phyloP scores from a whole-genome alignment of 2,888 invertebrate species.

The Aporophyla lueneburgensis region DNA sequence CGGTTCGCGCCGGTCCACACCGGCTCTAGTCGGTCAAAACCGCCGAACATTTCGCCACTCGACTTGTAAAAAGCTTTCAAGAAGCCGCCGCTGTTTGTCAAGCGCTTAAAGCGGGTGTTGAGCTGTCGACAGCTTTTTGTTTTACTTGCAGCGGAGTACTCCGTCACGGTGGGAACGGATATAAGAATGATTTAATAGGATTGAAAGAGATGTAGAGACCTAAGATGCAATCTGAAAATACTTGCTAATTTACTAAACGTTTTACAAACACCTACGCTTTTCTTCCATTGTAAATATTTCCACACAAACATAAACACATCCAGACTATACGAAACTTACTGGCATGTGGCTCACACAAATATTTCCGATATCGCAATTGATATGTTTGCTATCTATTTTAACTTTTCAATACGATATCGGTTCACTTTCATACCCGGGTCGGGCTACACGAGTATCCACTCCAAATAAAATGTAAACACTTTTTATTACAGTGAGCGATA shows the following conservation, averaged over 20 bases:
- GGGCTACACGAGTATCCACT: conserved; percentile 3
- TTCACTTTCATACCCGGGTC: neutral
- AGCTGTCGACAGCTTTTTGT: conserved; percentile 39
- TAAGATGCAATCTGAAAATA: neutral
- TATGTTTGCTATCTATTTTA: conserved; percentile 16
- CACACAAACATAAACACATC: neutral
- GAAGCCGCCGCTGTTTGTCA: conserved; percentile 57
- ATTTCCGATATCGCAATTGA: conserved; percentile 1
- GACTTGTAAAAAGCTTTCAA: conserved; percentile 60
- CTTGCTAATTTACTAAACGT: neutral
- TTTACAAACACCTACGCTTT: neutral
- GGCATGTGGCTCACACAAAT: neutral
- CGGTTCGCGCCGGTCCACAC: conserved; percentile 33
- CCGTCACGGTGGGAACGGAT: neutral
- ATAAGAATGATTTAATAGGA: conserved; percentile 11
- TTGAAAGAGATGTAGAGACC: neutral
- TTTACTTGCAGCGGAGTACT: conserved; percentile 15
- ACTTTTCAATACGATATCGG: conserved; percentile 20
- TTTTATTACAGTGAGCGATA: conserved; percentile 55
- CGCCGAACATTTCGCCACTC: conserved; percentile 52
- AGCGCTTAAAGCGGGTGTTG: conserved; percentile 48
- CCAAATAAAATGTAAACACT: conserved; percentile 46
- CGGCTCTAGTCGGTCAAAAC: conserved; percentile 15
- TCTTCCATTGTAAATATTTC: conserved; percentile 3
- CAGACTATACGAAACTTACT: neutral